Evolutionary conservation across 2,797 vertebrate genomes (phyloP), one percentile per base, ranked within the genome.

Genomic region (Hozukius guyotensis): DNA sequence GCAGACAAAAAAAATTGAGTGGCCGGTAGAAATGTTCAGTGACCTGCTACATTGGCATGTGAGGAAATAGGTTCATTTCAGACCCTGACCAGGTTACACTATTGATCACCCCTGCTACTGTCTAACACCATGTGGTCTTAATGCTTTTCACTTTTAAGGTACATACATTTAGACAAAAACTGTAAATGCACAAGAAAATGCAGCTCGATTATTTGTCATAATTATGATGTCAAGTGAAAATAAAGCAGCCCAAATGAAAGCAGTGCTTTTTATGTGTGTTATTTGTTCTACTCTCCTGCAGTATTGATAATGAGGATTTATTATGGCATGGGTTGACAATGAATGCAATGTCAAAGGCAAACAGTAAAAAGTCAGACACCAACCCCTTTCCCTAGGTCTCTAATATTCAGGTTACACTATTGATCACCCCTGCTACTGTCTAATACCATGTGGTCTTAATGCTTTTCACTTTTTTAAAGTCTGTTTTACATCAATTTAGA

Each of bases 311-410:
- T 90, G 89, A 87, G 89, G 92, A 91, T 92, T 86, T 93, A 93
- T 93, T 88, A 89, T 91, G 88, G 90, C 90, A 91, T 83, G 4
- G 57, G 86, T 88, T 93, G 90, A 94, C 92, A 93, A 94, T 94
- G 92, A 94, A 92, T 92, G 91, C 91, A 93, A 92, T 89, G 93
- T 93, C 34, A 36, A 36, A 36, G 11, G 34, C 11, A 36, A 36
- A 36, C 34, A 36, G 34, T 36, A 36, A 36, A 53, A 73, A 65
- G 52, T 46, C 22, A 80, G 55, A 74, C 36, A 56, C 22, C 31
- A 76, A 42, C 53, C 62, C 74, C 74, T 22, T 38, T 36, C 34
- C 13, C 3, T 8, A 6, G 67, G 70, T 42, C 68, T 61, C 34
- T 60, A 36, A 80, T 65, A 68, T 67, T 27, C 78, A 78, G 78